Conservation (phyloP, 2,113 vertebrate genomes). For the Pseudopipra pipra region DNA sequence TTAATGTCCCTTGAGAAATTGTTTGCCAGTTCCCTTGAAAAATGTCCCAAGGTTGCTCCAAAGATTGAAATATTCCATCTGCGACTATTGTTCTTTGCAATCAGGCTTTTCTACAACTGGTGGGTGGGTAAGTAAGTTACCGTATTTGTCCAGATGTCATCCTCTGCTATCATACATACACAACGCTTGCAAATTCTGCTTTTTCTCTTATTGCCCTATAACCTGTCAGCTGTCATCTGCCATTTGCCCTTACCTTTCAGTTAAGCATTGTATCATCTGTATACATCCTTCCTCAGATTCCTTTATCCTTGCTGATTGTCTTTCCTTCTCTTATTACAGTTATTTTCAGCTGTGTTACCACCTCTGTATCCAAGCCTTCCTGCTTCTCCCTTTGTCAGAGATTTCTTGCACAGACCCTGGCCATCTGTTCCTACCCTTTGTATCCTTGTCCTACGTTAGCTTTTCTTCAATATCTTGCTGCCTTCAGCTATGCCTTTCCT, state of each 20-base stretch:
- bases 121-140: not conserved
- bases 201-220: not conserved
- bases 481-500: not conserved
- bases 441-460: not conserved
- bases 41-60: not conserved
- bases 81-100: not conserved
- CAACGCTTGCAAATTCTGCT: not conserved
- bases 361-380: not conserved
- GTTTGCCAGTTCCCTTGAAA: not conserved
- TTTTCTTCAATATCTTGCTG: not conserved
- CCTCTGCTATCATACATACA: not conserved
- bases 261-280: not conserved
- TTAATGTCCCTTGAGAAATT: not conserved
- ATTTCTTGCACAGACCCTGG: not conserved
- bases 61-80: not conserved
- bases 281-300: not conserved
- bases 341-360: not conserved
- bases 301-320: not conserved
- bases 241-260: not conserved
- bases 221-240: not conserved
- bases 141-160: not conserved
- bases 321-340: not conserved
- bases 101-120: not conserved
- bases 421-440: slow-evolving; percentile 1
- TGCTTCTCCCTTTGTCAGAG: not conserved